Conservation (phyloP, 2,888 invertebrate genomes). For the Gymnoscelis rufifasciata region DNA sequence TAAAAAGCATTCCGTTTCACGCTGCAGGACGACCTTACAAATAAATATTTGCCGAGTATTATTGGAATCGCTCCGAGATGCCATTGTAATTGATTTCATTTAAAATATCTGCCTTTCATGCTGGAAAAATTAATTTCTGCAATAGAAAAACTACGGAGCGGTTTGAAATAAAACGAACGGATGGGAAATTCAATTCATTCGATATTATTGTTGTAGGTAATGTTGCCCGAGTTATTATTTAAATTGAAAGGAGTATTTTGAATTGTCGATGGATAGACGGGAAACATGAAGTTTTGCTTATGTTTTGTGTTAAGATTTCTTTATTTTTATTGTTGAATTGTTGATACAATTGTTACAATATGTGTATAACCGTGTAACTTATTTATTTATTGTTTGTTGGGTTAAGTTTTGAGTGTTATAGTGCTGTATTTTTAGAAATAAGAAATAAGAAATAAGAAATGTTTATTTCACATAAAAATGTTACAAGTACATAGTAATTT, state of each 20-base stretch:
- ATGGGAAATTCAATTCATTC: neutral
- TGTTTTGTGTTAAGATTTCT: too few relatives aligned
- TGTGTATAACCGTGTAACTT: too few relatives aligned
- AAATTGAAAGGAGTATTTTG: neutral
- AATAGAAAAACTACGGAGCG: neutral
- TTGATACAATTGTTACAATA: too few relatives aligned
- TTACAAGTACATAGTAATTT: too few relatives aligned
- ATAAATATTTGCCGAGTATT: slow-evolving; percentile 14
- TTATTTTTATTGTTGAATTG: too few relatives aligned
- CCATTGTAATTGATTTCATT: slow-evolving; percentile 9
- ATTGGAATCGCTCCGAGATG: slow-evolving; percentile 6
- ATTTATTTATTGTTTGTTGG: too few relatives aligned
- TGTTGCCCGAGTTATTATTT: neutral
- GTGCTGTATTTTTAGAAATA: too few relatives aligned
- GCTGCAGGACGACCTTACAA: slow-evolving; percentile 3
- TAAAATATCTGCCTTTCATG: slow-evolving; percentile 1
- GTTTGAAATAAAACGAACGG: neutral
- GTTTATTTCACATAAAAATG: too few relatives aligned
- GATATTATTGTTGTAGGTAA: neutral
- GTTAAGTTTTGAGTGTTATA: too few relatives aligned
- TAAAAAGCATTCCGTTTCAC: slow-evolving; percentile 10
- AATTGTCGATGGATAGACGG: too few relatives aligned
- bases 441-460: too few relatives aligned
- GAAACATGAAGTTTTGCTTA: too few relatives aligned
- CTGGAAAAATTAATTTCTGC: slow-evolving; percentile 3